These are phyloP conservation scores for Diplazon laetatorius DNA, from an alignment of 2,888 invertebrate species.

Conservation along the genomic window DNA sequence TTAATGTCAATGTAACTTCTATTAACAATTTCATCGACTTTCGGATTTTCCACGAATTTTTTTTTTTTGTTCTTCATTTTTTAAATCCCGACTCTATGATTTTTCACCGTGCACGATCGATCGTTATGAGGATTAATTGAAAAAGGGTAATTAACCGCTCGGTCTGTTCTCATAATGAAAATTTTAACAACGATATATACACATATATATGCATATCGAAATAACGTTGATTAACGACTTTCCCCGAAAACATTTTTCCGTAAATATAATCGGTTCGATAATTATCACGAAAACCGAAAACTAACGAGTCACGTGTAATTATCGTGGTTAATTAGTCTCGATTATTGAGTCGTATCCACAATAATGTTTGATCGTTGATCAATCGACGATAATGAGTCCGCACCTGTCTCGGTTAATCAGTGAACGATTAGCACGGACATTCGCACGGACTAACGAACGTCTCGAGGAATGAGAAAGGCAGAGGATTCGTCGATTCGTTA, in stretches of 20 bases:
- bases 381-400: background rate
- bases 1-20: background rate
- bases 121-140: too few relatives aligned
- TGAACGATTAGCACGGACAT: conserved; percentile 14
- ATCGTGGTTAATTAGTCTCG: too few relatives aligned
- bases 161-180: too few relatives aligned
- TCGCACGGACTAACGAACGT: conserved; percentile 6
- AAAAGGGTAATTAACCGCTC: too few relatives aligned
- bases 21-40: background rate
- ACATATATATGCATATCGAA: too few relatives aligned
- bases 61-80: background rate
- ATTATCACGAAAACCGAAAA: too few relatives aligned
- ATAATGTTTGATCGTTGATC: background rate
- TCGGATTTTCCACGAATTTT: background rate
- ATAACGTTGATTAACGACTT: too few relatives aligned
- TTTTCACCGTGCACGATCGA: background rate
- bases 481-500: conserved; percentile 28
- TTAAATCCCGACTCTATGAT: background rate
- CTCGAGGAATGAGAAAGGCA: conserved; percentile 44
- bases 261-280: too few relatives aligned
- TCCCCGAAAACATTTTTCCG: too few relatives aligned
- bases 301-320: too few relatives aligned
- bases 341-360: too few relatives aligned
- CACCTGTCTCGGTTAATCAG: background rate
- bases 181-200: too few relatives aligned